Evolutionary conservation across 2,888 invertebrate species (phyloP).

Genomic region (Barypeithes pellucidus): DNA sequence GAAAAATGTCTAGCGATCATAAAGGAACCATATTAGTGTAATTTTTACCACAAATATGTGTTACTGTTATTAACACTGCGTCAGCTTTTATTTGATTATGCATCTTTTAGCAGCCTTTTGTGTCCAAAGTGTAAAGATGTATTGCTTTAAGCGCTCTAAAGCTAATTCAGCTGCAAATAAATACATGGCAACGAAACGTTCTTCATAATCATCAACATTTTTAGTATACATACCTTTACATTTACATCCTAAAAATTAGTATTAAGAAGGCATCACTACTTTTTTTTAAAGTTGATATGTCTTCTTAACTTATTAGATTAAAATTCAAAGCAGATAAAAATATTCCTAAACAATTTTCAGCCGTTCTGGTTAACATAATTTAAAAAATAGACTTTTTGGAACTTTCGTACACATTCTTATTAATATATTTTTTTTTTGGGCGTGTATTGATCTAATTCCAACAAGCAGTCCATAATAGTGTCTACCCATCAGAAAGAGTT

Average conservation of each 20-base stretch:
- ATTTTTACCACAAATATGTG: no score
- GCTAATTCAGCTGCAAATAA: slow-evolving; percentile 15
- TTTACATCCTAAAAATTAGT: slow-evolving; percentile 14
- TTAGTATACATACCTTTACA: slow-evolving; percentile 20
- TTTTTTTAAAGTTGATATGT: background rate
- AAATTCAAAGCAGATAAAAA: no score
- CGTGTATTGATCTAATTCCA: no score
- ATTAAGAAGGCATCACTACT: slow-evolving; percentile 3
- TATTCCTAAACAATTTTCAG: no score
- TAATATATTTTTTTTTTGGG: no score
- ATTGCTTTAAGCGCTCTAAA: slow-evolving; percentile 21
- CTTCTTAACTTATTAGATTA: background rate
- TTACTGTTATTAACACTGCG: background rate
- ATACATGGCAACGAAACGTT: background rate
- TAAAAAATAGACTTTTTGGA: no score
- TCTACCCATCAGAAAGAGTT: no score
- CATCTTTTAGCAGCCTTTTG: slow-evolving; percentile 6
- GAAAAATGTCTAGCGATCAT: no score
- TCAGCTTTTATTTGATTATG: slow-evolving; percentile 8
- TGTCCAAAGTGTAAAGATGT: slow-evolving; percentile 18
- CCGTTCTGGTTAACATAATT: no score
- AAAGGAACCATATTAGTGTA: background rate
- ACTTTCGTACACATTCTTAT: no score
- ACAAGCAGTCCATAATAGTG: no score
- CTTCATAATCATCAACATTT: background rate